Percentiles rank a stretch among this genome's conserved stretches.
Evolutionary conservation across 2,797 vertebrate genomes (phyloP).

Genomic region (Notolabrus celidotus): DNA sequence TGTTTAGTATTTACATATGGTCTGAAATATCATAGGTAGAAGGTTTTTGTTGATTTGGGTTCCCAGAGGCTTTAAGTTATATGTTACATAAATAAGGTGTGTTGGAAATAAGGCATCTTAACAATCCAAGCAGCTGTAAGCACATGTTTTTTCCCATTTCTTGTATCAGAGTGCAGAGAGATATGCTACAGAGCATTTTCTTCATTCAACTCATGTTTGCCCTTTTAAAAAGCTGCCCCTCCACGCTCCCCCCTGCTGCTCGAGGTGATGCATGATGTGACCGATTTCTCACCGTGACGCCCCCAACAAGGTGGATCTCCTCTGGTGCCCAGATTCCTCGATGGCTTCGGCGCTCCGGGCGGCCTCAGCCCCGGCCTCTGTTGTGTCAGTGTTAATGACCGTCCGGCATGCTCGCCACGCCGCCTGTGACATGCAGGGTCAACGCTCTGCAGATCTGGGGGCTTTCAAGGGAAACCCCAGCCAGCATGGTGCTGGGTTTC

Average conservation of each 20-base stretch:
- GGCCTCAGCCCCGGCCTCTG: constrained; percentile 1
- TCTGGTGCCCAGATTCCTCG: constrained; percentile 30
- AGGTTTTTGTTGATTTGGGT: too few relatives aligned
- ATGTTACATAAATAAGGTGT: constrained; percentile 13
- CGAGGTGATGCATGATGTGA: constrained; percentile 50
- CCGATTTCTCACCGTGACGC: constrained; percentile 47
- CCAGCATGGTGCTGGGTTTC: constrained; percentile 29
- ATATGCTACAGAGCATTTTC: constrained; percentile 32
- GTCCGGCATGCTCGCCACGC: constrained; percentile 29
- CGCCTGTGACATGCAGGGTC: constrained; percentile 36
- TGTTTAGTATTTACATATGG: too few relatives aligned
- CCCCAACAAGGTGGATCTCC: constrained; percentile 59
- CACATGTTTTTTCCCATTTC: constrained; percentile 1
- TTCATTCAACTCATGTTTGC: constrained; percentile 62
- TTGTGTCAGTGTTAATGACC: constrained; percentile 62
- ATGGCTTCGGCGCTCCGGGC: constrained; percentile 44
- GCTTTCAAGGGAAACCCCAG: constrained; percentile 45
- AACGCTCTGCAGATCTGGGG: background rate
- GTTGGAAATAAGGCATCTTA: too few relatives aligned
- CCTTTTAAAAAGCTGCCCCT: constrained; percentile 64
- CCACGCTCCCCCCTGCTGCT: constrained; percentile 49
- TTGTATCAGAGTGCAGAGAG: constrained; percentile 7
- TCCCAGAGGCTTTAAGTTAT: constrained; percentile 40
- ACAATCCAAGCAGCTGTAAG: constrained; percentile 34
- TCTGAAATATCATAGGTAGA: too few relatives aligned